Evolutionary conservation across 2,797 vertebrate species (phyloP).

Genomic region (Anas flavirostris): DNA sequence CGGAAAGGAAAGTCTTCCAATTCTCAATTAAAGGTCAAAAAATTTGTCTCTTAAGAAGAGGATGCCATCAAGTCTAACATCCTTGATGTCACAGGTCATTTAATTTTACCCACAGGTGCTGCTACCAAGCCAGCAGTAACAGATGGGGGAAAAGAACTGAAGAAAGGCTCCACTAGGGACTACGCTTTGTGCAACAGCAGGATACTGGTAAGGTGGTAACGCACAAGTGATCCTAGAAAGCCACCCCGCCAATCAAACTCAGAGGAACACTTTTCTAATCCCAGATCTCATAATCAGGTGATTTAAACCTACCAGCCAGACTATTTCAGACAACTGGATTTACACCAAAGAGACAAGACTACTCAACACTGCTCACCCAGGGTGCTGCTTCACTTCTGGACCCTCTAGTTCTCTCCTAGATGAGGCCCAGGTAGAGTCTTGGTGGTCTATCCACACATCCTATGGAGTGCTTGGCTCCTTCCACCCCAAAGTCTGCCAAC

Average conservation of each 20-base stretch:
- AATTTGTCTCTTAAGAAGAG: neutral
- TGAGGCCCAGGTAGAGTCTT: neutral
- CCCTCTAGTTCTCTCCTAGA: neutral
- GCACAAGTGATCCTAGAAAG: neutral
- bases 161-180: neutral
- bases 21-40: neutral
- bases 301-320: neutral
- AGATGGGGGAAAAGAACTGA: neutral
- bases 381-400: neutral
- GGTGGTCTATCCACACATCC: rapidly evolving
- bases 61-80: neutral
- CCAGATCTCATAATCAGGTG: neutral
- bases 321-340: neutral
- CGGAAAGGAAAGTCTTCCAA: neutral
- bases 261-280: neutral
- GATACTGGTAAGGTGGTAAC: neutral
- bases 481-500: neutral
- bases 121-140: neutral
- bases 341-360: neutral
- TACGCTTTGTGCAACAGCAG: neutral
- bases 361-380: rapidly evolving
- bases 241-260: neutral
- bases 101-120: neutral
- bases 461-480: neutral
- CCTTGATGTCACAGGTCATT: neutral